phyloP scores from a whole-genome alignment of 2,113 vertebrate genomes.

The Corapipo altera region DNA sequence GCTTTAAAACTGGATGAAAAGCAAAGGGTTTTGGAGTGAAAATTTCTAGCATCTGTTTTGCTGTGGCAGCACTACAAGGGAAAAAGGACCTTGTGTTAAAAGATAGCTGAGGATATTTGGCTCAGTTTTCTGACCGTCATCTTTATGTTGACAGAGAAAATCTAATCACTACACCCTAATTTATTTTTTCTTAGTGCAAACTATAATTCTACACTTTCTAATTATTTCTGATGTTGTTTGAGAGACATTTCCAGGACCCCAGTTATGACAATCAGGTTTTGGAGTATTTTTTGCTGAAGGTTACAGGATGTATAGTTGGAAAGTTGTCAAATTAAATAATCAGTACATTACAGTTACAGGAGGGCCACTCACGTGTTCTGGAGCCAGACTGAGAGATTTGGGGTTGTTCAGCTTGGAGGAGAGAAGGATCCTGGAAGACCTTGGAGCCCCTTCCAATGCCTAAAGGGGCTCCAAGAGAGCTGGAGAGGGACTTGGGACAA shows the following conservation, averaged over 20 bases:
- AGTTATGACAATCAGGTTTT: background rate
- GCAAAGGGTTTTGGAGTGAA: conserved; percentile 57
- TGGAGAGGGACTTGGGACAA: background rate
- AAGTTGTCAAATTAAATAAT: background rate
- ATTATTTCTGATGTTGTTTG: background rate
- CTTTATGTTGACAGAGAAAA: conserved; percentile 37
- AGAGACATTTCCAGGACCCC: background rate
- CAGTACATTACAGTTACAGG: background rate
- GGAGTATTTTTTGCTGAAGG: background rate
- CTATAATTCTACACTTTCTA: background rate
- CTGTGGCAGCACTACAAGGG: conserved; percentile 20
- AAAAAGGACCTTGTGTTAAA: conserved; percentile 30
- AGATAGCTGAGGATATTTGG: conserved; percentile 62
- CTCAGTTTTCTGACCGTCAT: conserved; percentile 50
- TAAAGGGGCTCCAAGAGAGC: background rate
- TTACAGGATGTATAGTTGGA: background rate
- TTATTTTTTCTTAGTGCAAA: conserved; percentile 9
- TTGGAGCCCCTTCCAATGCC: background rate
- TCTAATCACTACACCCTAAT: background rate
- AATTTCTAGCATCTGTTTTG: conserved; percentile 43
- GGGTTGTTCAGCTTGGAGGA: background rate
- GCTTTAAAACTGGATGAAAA: conserved; percentile 59
- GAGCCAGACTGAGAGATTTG: background rate
- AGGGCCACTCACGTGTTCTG: background rate
- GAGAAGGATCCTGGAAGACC: background rate